These are phyloP conservation scores for Anthrax anthrax DNA, from an alignment of 2,888 invertebrate species.

Conservation along the genomic window DNA sequence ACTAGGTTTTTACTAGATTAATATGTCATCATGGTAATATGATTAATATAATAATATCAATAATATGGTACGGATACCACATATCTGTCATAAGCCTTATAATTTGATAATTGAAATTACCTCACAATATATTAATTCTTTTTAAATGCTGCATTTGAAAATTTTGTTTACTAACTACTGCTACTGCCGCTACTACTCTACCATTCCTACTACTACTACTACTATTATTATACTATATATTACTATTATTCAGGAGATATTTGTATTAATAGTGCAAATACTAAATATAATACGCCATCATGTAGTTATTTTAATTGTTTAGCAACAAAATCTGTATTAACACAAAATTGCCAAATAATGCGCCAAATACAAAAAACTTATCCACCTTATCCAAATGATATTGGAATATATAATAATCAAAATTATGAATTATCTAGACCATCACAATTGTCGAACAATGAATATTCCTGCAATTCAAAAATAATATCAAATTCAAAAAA, in stretches of 20 bases:
- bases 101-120: no score
- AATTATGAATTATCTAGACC: neutral
- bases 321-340: slow-evolving; percentile 31
- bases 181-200: neutral
- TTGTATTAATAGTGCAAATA: neutral
- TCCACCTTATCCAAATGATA: slow-evolving; percentile 34
- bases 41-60: no score
- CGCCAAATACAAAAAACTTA: slow-evolving; percentile 34
- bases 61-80: no score
- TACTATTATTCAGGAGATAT: slow-evolving; percentile 1
- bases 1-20: no score
- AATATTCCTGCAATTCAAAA: neutral
- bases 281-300: slow-evolving; percentile 5
- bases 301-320: slow-evolving; percentile 28
- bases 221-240: neutral
- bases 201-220: neutral
- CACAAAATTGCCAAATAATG: slow-evolving; percentile 34
- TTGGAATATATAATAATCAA: slow-evolving; percentile 16
- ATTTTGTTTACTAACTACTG: neutral
- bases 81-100: no score
- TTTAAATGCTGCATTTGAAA: slow-evolving; percentile 10
- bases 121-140: slow-evolving; percentile 2
- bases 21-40: no score
- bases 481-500: neutral
- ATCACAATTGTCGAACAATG: neutral